Evolutionary conservation across 2,888 invertebrate species (phyloP).

Genomic region (Drosophila antonietae): DNA sequence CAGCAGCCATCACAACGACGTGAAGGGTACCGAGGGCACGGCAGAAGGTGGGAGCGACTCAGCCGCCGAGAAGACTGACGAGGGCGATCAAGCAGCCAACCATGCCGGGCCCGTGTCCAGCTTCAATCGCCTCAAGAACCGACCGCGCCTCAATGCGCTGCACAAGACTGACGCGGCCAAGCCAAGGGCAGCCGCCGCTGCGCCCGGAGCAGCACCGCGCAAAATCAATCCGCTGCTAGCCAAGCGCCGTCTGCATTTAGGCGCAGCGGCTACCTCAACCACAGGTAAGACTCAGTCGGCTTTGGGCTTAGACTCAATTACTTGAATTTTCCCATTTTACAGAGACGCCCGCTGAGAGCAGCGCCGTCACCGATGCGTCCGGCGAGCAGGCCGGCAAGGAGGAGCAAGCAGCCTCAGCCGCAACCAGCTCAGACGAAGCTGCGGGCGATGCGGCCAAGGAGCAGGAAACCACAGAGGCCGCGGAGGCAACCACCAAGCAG

Average conservation of each 20-base stretch:
- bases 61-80: conserved; percentile 57
- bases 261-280: conserved; percentile 81
- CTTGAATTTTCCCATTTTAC: background rate
- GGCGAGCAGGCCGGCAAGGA: conserved; percentile 62
- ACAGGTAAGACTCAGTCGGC: conserved; percentile 71
- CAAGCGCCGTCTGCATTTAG: conserved; percentile 82
- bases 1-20: conserved; percentile 79
- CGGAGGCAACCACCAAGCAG: conserved; percentile 84
- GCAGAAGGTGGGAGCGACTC: conserved; percentile 44
- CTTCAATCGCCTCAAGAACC: conserved; percentile 83
- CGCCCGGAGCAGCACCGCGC: conserved; percentile 66
- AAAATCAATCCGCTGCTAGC: conserved; percentile 84
- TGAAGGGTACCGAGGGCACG: conserved; percentile 64
- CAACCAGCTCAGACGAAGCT: conserved; percentile 53
- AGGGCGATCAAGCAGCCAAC: conserved; percentile 53
- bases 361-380: conserved; percentile 46
- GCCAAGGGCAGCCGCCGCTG: conserved; percentile 67
- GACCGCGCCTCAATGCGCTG: conserved; percentile 83
- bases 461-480: conserved; percentile 12
- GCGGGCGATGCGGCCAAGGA: conserved; percentile 50
- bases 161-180: conserved; percentile 83
- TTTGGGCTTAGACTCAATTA: background rate
- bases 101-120: conserved; percentile 70
- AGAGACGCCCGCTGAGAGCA: conserved; percentile 64
- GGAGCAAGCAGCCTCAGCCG: conserved; percentile 46